These are phyloP conservation scores for Stomatorhinus ivindoensis DNA, from an alignment of 2,113 vertebrate genomes.

Conservation along the genomic window DNA sequence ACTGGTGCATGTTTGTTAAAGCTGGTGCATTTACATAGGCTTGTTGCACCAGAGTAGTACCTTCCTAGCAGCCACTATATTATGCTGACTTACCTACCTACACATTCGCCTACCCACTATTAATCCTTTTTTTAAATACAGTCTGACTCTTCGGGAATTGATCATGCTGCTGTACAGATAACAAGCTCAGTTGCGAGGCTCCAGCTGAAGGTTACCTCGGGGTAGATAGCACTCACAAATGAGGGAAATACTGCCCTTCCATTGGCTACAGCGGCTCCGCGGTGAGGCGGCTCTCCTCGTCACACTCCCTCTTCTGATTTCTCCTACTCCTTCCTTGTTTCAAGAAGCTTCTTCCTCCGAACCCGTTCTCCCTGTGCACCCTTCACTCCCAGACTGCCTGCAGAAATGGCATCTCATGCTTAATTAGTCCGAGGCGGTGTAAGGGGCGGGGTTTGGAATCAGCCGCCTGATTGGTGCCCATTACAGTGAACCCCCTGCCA, in stretches of 20 bases:
- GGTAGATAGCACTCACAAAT: not conserved
- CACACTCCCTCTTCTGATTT: no score
- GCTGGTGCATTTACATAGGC: not conserved
- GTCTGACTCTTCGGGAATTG: not conserved
- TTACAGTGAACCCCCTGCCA: not conserved
- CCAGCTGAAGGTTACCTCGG: not conserved
- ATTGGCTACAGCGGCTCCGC: not conserved
- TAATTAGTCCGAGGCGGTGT: constrained; percentile 14
- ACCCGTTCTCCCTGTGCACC: not conserved
- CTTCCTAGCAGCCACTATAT: not conserved
- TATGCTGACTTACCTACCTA: not conserved
- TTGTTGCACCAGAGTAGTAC: not conserved
- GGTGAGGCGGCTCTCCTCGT: no score
- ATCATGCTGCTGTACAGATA: constrained; percentile 35
- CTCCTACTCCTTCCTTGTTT: not conserved
- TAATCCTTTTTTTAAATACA: not conserved
- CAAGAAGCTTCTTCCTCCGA: not conserved
- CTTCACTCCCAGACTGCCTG: constrained; percentile 5
- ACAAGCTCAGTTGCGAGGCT: constrained; percentile 23
- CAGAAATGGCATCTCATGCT: constrained; percentile 17
- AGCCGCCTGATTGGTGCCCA: constrained; percentile 14
- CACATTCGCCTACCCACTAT: not conserved
- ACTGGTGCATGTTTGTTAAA: not conserved
- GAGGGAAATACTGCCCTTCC: not conserved
- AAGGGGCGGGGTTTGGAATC: not conserved